phyloP scores from a whole-genome alignment of 2,113 vertebrate species.

The Chionis minor region DNA sequence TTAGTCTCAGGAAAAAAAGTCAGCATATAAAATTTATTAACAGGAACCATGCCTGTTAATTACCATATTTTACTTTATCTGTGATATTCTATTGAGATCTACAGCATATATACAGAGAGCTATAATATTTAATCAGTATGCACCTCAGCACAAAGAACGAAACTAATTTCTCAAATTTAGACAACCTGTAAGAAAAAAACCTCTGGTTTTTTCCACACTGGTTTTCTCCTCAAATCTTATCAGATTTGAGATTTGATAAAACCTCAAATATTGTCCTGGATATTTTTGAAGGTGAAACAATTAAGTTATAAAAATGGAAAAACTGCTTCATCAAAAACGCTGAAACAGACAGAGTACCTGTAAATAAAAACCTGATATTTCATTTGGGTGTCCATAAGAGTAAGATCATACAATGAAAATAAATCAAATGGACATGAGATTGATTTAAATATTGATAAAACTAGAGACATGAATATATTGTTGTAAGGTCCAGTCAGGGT shows the following conservation, averaged over 20 bases:
- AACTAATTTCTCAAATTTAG: neutral
- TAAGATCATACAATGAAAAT: neutral
- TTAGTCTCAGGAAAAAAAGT: neutral
- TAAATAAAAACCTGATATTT: neutral
- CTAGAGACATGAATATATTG: neutral
- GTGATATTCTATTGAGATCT: neutral
- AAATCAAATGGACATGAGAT: neutral
- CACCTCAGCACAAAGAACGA: neutral
- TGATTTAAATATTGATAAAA: neutral
- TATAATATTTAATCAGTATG: neutral
- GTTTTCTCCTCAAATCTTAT: neutral
- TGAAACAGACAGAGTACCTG: neutral
- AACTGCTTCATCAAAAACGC: neutral
- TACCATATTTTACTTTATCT: neutral
- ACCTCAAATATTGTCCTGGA: neutral
- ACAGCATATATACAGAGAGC: neutral
- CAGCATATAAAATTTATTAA: neutral
- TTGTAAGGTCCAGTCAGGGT: neutral
- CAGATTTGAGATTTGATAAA: neutral
- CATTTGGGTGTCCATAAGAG: neutral
- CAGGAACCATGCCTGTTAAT: neutral
- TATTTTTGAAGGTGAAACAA: neutral
- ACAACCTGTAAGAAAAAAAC: rapidly evolving
- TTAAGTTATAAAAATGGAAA: neutral
- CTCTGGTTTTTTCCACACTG: rapidly evolving